phyloP scores from a whole-genome alignment of 2,113 vertebrate genomes.

The Podarcis muralis region DNA sequence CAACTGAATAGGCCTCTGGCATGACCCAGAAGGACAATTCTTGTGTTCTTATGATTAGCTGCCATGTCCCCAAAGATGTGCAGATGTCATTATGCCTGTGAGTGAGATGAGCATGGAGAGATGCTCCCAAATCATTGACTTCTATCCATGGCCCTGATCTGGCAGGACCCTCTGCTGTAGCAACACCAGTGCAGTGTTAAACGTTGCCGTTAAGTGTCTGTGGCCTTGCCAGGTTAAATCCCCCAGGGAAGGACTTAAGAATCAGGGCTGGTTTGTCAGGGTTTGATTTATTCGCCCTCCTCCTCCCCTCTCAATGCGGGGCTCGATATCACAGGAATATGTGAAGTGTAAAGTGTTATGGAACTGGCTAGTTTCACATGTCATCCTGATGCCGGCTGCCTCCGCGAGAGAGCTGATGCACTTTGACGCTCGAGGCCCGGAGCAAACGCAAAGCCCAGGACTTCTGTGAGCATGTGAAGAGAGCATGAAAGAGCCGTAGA shows the following conservation, averaged over 20 bases:
- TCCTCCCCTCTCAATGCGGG: constrained; percentile 49
- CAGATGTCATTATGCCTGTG: background rate
- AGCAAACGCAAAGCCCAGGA: constrained; percentile 73
- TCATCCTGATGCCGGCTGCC: constrained; percentile 79
- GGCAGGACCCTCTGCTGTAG: background rate
- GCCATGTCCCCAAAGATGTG: background rate
- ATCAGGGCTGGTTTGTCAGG: constrained; percentile 47
- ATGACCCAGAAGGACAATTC: too few species aligned
- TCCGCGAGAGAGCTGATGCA: constrained; percentile 81
- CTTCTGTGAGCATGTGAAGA: constrained; percentile 74
- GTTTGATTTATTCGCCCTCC: background rate
- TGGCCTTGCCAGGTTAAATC: constrained; percentile 44
- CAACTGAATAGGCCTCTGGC: too few species aligned
- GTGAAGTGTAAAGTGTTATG: constrained; percentile 81
- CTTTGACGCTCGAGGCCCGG: constrained; percentile 78
- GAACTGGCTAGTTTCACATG: constrained; percentile 83
- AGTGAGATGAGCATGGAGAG: background rate
- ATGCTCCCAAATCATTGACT: background rate
- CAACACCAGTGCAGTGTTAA: too few species aligned
- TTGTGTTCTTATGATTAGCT: too few species aligned
- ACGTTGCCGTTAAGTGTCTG: constrained; percentile 38
- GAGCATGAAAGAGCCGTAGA: constrained; percentile 82
- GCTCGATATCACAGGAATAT: constrained; percentile 75
- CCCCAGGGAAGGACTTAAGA: constrained; percentile 54
- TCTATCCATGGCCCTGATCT: background rate